A percentile compares a stretch with the other conserved stretches of the same genome.
phyloP scores from a whole-genome alignment of 2,113 vertebrate species.

The Sylvilagus bachmani region DNA sequence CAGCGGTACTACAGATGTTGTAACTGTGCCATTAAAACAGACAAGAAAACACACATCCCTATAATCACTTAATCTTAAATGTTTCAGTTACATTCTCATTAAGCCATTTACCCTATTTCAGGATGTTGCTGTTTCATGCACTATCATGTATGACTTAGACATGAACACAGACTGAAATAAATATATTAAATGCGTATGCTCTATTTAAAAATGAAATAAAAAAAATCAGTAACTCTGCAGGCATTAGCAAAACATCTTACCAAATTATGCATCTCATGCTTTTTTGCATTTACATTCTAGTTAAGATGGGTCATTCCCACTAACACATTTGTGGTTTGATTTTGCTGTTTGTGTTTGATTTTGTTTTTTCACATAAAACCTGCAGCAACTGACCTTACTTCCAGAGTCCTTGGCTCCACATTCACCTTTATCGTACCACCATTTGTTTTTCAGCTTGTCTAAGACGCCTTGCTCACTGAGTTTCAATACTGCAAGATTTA shows the following conservation, averaged over 20 bases:
- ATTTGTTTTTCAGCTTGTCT: conserved; percentile 99
- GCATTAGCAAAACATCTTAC: conserved; percentile 97
- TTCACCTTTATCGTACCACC: conserved; percentile 99
- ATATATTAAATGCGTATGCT: conserved; percentile 87
- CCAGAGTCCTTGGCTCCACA: conserved; percentile 99
- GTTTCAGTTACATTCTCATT: conserved; percentile 65
- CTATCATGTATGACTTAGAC: conserved; percentile 92
- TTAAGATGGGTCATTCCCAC: conserved; percentile 96
- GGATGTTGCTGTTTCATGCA: conserved; percentile 93
- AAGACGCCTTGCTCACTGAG: conserved; percentile 99
- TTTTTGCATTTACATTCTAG: conserved; percentile 94
- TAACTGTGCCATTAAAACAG: conserved; percentile 86
- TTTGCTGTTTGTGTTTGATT: conserved; percentile 81
- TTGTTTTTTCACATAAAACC: conserved; percentile 98
- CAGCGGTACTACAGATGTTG: conserved; percentile 82
- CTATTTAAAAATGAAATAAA: conserved; percentile 87
- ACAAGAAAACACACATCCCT: conserved; percentile 87
- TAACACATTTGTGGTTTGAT: conserved; percentile 93
- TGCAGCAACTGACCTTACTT: conserved; percentile 99
- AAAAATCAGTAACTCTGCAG: conserved; percentile 94
- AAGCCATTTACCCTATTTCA: conserved; percentile 77
- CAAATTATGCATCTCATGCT: conserved; percentile 98
- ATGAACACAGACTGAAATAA: conserved; percentile 89
- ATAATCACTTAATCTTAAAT: conserved; percentile 75
- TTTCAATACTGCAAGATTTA: conserved; percentile 95